phyloP scores from a whole-genome alignment of 2,888 invertebrate species.

The Cyclophora albipunctata region DNA sequence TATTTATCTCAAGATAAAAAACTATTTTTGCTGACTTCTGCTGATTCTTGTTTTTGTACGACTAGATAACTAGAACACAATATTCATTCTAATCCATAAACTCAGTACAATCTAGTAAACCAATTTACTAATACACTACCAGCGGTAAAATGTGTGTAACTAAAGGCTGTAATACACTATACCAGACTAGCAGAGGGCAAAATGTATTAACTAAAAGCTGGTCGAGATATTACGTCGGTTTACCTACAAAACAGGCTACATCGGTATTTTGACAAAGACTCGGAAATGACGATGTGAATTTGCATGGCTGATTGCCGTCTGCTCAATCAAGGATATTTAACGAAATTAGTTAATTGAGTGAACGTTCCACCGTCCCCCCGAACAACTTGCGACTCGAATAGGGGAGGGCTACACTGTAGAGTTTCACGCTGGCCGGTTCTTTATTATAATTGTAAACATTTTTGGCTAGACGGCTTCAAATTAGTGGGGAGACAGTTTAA shows the following conservation, averaged over 20 bases:
- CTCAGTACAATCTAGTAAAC: too few relatives aligned
- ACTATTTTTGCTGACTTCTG: too few relatives aligned
- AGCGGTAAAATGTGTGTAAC: too few relatives aligned
- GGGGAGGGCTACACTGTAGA: constrained; percentile 2
- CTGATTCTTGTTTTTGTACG: too few relatives aligned
- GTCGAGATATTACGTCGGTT: neutral
- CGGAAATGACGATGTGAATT: constrained; percentile 57
- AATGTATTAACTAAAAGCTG: neutral
- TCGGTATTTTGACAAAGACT: constrained; percentile 42
- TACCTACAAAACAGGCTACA: constrained; percentile 31
- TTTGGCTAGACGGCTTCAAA: too few relatives aligned
- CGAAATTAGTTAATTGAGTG: constrained; percentile 74
- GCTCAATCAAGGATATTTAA: constrained; percentile 75
- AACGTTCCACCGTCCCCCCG: constrained; percentile 46
- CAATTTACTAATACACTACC: too few relatives aligned
- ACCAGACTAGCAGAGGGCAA: too few relatives aligned
- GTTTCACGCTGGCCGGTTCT: constrained; percentile 1
- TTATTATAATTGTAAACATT: neutral
- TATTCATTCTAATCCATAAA: too few relatives aligned
- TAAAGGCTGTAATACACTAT: too few relatives aligned
- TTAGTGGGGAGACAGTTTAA: too few relatives aligned
- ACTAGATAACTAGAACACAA: too few relatives aligned
- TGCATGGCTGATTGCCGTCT: constrained; percentile 74
- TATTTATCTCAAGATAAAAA: too few relatives aligned
- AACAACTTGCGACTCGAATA: constrained; percentile 22